Base-by-base conservation (phyloP, 2,113 vertebrate species). In the Antennarius striatus region DNA sequence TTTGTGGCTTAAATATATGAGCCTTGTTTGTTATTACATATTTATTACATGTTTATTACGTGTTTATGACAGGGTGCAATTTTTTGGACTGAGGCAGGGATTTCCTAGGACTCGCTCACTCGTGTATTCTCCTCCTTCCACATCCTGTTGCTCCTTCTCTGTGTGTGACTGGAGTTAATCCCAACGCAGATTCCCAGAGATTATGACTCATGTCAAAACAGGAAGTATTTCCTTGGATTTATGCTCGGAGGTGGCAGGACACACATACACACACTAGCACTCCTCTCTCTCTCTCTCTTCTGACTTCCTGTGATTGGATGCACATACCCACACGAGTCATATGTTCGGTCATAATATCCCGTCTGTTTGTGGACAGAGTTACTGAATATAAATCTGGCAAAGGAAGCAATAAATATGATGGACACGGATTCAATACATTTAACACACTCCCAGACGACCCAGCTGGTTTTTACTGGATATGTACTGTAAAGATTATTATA, bases 201-300 rank as follows among this genome's bases (percentile, higher is more conserved):
- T 92, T 91, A 90, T 86, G 82, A 88, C 56, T 86, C 86, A 87
- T 87, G 77, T 91, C 87, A 90, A 86, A 91, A 90, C 88, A 90
- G 90, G 89, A 91, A 88, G 85, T 83, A 83, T 90, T 87, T 89
- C 90, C 82, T 61, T 78, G 65, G 67, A 77, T 72, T 86, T 85
- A 77, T 80, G 73, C 80, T 86, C 73, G 36, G 65, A 84, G 71
- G 84, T 88, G 83, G 69, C 62, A 80, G 85, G 56, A 71, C 67
- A 63, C 50, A 69, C 46, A 47, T 40, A 29, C 48, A 28, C 56
- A 47, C 51, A 40, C 17, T 11, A 32, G 16, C 43, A 62, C 29
- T 45, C 68, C 50, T 61, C 15, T 71, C 56, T 56, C 54, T 48
- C 32, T n/a, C 58, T 7, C 15, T 42, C 29, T 46, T 48, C 45